These are phyloP conservation scores for Volucella inflata DNA, from an alignment of 2,888 invertebrate genomes.

Conservation along the genomic window DNA sequence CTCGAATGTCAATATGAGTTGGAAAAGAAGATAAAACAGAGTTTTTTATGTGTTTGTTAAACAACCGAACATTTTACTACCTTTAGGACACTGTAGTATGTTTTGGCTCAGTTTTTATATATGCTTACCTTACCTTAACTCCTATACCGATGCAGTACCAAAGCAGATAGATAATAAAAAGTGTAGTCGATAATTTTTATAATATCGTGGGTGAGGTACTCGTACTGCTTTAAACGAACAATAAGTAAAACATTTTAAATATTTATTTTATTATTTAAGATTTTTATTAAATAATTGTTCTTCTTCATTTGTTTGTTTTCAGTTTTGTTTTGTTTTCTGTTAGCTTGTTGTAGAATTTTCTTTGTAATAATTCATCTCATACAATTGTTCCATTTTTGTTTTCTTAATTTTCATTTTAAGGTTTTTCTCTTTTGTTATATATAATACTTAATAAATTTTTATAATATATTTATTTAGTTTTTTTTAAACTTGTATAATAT, in stretches of 20 bases:
- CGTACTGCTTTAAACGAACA: background rate
- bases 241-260: conserved; percentile 16
- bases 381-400: conserved; percentile 69
- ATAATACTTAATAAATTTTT: conserved; percentile 53
- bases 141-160: too few relatives aligned
- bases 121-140: too few relatives aligned
- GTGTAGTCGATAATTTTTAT: too few relatives aligned
- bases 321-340: conserved; percentile 14
- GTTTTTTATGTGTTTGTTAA: too few relatives aligned
- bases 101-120: too few relatives aligned
- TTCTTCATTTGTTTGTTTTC: conserved; percentile 29
- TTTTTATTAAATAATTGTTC: conserved; percentile 71
- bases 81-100: too few relatives aligned
- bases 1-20: too few relatives aligned
- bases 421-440: conserved; percentile 40
- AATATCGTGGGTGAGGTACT: too few relatives aligned
- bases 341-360: conserved; percentile 63
- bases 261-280: conserved; percentile 62
- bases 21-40: too few relatives aligned
- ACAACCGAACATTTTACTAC: too few relatives aligned
- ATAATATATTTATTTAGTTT: conserved; percentile 55
- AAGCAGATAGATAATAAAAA: too few relatives aligned
- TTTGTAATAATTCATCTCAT: conserved; percentile 53
- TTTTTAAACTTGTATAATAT: conserved; percentile 63
- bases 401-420: conserved; percentile 51